phyloP scores from a whole-genome alignment of 2,888 invertebrate species.

The Alloplasta piceator region DNA sequence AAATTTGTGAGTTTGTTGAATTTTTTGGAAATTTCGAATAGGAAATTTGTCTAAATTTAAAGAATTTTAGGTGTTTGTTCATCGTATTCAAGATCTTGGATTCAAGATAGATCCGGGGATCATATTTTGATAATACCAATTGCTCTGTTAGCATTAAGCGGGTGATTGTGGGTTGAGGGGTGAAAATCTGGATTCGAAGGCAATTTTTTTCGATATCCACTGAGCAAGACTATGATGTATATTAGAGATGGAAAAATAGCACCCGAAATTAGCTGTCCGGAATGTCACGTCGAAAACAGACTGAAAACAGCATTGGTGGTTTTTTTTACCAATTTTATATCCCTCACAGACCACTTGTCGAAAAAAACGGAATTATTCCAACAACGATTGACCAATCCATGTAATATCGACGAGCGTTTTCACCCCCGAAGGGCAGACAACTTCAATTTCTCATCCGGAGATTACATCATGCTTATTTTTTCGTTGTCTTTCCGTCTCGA shows the following conservation, averaged over 20 bases:
- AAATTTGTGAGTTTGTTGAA: too few relatives aligned
- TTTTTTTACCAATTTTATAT: slow-evolving; percentile 46
- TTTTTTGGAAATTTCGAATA: too few relatives aligned
- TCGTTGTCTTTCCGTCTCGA: slow-evolving; percentile 35
- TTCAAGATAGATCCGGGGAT: too few relatives aligned
- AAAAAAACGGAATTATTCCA: slow-evolving; percentile 57
- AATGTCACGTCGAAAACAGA: slow-evolving; percentile 73
- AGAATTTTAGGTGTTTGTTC: too few relatives aligned
- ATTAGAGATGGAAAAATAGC: slow-evolving; percentile 37
- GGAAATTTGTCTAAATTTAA: too few relatives aligned
- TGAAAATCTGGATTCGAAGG: too few relatives aligned
- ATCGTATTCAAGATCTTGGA: too few relatives aligned
- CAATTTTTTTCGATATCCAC: too few relatives aligned
- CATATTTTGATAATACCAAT: too few relatives aligned
- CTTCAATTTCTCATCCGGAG: slow-evolving; percentile 41
- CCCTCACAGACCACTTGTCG: slow-evolving; percentile 45
- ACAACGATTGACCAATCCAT: slow-evolving; percentile 47
- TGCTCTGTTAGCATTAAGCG: too few relatives aligned
- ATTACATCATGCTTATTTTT: slow-evolving; percentile 19
- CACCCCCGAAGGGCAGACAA: slow-evolving; percentile 23
- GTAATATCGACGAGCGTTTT: slow-evolving; percentile 34
- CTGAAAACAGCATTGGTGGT: slow-evolving; percentile 15
- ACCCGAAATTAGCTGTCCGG: slow-evolving; percentile 75
- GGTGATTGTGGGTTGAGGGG: too few relatives aligned
- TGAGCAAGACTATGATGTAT: not conserved